These are phyloP conservation scores for Phycodurus eques DNA, from an alignment of 2,113 vertebrate genomes.

Conservation along the genomic window DNA sequence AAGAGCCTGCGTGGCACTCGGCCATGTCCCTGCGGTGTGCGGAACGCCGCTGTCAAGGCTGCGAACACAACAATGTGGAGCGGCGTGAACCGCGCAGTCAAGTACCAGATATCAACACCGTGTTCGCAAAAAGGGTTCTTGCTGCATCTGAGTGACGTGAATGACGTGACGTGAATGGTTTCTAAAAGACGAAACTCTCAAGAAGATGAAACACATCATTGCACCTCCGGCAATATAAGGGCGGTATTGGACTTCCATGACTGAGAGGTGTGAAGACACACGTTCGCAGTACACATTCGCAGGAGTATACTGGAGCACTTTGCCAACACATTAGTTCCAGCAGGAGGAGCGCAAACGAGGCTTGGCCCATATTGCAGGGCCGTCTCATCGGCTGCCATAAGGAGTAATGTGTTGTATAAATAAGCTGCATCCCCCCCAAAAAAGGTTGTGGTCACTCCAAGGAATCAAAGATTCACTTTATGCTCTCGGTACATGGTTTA, in stretches of 20 bases:
- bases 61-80: conserved; percentile 43
- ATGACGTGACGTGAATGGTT: background rate
- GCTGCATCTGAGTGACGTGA: background rate
- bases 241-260: background rate
- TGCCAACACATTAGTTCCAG: background rate
- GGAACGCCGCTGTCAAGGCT: conserved; percentile 42
- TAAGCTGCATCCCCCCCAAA: background rate
- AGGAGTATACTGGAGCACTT: background rate
- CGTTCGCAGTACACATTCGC: background rate
- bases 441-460: background rate
- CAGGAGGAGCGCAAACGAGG: background rate
- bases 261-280: conserved; percentile 4
- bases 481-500: background rate
- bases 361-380: background rate
- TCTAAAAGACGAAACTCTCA: background rate
- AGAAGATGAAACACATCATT: background rate
- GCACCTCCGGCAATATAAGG: background rate
- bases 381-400: background rate
- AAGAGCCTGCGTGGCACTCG: conserved; percentile 53
- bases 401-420: background rate
- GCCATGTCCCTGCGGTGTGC: conserved; percentile 57
- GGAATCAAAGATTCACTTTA: no score
- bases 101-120: background rate
- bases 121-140: background rate
- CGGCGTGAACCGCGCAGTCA: conserved; percentile 19